Percentiles rank a stretch among this genome's conserved stretches.
Evolutionary conservation across 2,888 invertebrate genomes (phyloP).

Genomic region (Pegoplata infirma): DNA sequence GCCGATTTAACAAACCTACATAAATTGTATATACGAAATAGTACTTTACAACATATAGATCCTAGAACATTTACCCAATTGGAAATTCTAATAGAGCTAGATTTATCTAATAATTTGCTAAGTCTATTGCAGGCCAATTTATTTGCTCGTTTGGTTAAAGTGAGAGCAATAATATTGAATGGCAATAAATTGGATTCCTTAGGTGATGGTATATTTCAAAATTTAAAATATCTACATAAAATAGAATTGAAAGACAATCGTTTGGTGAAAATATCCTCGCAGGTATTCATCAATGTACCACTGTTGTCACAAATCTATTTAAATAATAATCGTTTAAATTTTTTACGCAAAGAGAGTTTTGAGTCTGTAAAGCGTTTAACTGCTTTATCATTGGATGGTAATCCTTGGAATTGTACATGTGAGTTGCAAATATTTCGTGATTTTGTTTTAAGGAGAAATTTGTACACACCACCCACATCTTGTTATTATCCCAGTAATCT

Average conservation of each 20-base stretch:
- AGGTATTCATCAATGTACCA: slow-evolving; percentile 85
- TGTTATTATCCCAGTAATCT: slow-evolving; percentile 85
- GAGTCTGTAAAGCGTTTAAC: slow-evolving; percentile 83
- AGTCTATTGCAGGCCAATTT: slow-evolving; percentile 82
- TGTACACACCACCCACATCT: slow-evolving; percentile 87
- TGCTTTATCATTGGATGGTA: slow-evolving; percentile 87
- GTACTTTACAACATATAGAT: slow-evolving; percentile 84
- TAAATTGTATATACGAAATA: slow-evolving; percentile 86
- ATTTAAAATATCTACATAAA: slow-evolving; percentile 86
- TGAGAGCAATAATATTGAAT: slow-evolving; percentile 85
- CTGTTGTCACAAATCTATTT: slow-evolving; percentile 84
- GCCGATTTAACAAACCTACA: slow-evolving; percentile 88
- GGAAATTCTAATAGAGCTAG: slow-evolving; percentile 88
- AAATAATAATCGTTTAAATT: slow-evolving; percentile 85
- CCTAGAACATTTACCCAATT: slow-evolving; percentile 86
- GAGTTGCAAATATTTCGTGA: slow-evolving; percentile 87
- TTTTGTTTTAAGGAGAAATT: slow-evolving; percentile 85
- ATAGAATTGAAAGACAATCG: slow-evolving; percentile 87
- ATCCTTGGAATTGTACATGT: slow-evolving; percentile 94
- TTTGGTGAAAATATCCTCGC: slow-evolving; percentile 83
- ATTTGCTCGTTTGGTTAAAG: slow-evolving; percentile 84
- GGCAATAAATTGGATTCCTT: slow-evolving; percentile 86
- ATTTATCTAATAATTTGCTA: slow-evolving; percentile 86
- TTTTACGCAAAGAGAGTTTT: slow-evolving; percentile 83
- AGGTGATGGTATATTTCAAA: slow-evolving; percentile 86